Base-by-base conservation (phyloP, 2,888 invertebrate genomes). In the Lycaena phlaeas region DNA sequence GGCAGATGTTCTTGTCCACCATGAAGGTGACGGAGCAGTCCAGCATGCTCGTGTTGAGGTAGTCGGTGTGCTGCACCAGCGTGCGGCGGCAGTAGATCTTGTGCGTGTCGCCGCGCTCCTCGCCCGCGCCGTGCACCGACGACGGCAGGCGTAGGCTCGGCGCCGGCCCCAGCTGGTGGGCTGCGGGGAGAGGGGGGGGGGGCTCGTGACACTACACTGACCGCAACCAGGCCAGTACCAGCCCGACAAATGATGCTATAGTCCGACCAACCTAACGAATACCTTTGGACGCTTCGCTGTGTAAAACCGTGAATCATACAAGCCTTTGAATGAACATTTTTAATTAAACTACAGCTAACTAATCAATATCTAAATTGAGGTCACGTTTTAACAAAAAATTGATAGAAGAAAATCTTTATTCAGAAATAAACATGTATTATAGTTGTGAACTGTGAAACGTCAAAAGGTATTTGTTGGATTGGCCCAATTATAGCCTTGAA, bases 21-120 rank as follows among this genome's bases (percentile, higher is more conserved):
- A 90, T 90, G 66, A 94, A 93, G 2, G 93, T 92, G 17, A 93
- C 87, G 9, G 90, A 90, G 61, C 92, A 92, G 65, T 94, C 93
- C 36, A 93, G 85, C 15, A 90, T 90, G 53, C 90, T 90, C 10
- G 89, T 89, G 67, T 93, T 94, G 57, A 90, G 86, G 56, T 91
- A 91, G 63, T 92, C 91, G 0, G 90, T 90, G 58, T 89, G 88
- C 50, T 89, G 88, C 9, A 89, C 72, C 38, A 91, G 82, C 28
- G 88, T 86, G 27, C 93, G 86, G 49, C 87, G 86, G 69, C 93
- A 93, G 67, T 90, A 91, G 52, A 89, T 87, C 66, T 90, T 90
- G 52, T 74, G 68, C 48, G n/a, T n/a, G n/a, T 58, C 57, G 42
- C 52, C 39, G 4, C 68, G 62, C 50, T 73, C 75, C 42, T 62